These are phyloP conservation scores for Microcebus griseorufus DNA, from an alignment of 2,113 vertebrate species.

Conservation along the genomic window DNA sequence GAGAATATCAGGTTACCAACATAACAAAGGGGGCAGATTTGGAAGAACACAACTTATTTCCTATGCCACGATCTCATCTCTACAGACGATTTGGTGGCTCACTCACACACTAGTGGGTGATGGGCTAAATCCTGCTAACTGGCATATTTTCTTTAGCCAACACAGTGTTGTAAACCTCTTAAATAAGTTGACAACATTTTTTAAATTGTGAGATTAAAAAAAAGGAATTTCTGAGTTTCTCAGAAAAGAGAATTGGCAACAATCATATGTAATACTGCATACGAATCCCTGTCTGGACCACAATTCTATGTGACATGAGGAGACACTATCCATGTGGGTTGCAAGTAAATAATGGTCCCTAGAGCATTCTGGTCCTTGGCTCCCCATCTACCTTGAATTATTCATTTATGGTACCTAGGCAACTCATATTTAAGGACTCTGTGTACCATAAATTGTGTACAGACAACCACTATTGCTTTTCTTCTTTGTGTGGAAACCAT, in stretches of 20 bases:
- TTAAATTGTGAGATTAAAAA: conserved; percentile 29
- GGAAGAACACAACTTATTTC: neutral
- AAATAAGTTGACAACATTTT: neutral
- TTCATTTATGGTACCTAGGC: neutral
- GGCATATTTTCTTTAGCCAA: conserved; percentile 29
- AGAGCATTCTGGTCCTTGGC: neutral
- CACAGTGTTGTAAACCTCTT: conserved; percentile 6
- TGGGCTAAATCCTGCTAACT: neutral
- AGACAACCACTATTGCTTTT: neutral
- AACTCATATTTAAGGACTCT: neutral
- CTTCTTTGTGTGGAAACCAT: neutral
- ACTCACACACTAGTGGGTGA: neutral
- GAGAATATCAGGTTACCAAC: neutral
- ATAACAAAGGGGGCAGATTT: neutral
- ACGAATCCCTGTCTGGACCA: neutral
- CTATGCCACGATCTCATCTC: neutral
- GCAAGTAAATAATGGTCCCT: neutral
- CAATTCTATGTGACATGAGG: neutral
- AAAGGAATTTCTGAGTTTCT: neutral
- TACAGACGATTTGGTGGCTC: neutral
- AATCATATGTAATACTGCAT: neutral
- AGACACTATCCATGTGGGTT: neutral
- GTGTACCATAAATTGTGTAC: neutral
- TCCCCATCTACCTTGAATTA: neutral
- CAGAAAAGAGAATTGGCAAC: neutral